phyloP scores from a whole-genome alignment of 1,140 invertebrate species.

The Globodera ellingtonae region DNA sequence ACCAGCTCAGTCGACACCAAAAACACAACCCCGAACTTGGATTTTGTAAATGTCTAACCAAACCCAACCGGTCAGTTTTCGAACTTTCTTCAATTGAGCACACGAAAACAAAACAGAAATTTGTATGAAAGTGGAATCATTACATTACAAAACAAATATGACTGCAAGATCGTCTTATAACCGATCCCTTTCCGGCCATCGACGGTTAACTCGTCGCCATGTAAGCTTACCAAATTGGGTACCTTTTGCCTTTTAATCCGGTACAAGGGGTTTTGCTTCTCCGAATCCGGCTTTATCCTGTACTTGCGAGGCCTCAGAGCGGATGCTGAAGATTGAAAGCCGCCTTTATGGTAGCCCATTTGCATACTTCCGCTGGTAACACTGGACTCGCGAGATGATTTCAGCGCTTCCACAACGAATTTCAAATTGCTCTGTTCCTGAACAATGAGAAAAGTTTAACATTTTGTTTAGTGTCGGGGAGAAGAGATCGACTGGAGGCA shows the following conservation, averaged over 20 bases:
- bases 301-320: conserved; percentile 42
- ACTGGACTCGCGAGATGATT: conserved; percentile 19
- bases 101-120: too few species aligned
- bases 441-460: neutral
- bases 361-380: conserved; percentile 19
- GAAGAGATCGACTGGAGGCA: too few species aligned
- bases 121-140: too few species aligned
- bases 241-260: conserved; percentile 40
- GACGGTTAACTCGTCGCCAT: neutral
- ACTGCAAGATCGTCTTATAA: too few species aligned
- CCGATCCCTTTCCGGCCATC: too few species aligned
- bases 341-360: neutral
- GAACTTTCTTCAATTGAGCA: too few species aligned
- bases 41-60: too few species aligned
- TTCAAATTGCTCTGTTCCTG: neutral
- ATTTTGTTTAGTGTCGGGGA: too few species aligned
- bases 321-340: neutral
- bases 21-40: too few species aligned
- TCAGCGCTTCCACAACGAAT: neutral
- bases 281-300: conserved; percentile 43
- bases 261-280: conserved; percentile 43
- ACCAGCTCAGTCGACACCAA: too few species aligned
- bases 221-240: neutral
- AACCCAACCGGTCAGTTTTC: too few species aligned
- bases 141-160: too few species aligned